Evolutionary conservation across 2,888 invertebrate species (phyloP), one percentile per base, ranked within the genome.

Genomic region (Druceiella hillmani): DNA sequence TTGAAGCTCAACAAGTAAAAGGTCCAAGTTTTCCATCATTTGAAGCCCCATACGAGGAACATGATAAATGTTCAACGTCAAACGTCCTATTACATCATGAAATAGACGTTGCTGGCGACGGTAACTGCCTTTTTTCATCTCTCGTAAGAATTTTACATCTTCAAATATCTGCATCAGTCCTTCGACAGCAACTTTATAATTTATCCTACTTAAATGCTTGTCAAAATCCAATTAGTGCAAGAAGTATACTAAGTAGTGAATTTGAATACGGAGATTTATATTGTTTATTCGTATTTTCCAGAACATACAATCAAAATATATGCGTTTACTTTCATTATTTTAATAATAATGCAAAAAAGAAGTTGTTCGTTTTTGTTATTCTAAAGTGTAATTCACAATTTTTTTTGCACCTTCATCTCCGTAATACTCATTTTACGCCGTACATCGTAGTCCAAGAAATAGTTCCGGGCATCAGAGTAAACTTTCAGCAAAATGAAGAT

Each of bases 111-210:
- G 2, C 27, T 27, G 10, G 27, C 27, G 9, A 27, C 27, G 27
- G 27, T 27, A 27, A 27, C 10, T 27, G 27, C 27, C 27, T 27
- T 11, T 27, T 27, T 27, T 27, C 27, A 27, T 27, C 27, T 27
- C 27, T 27, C 27, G 2, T 27, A 27, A 27, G 27, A 27, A 27
- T 27, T 27, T 27, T 27, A 27, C 27, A 27, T 27, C 27, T 27
- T 27, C 9, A 27, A 27, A 27, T n/a, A n/a, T n/a, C n/a, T n/a
- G n/a, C n/a, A n/a, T 27, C 27, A 27, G 27, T 9, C 12, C 27
- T 27, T 2, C 6, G 2, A 27, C 27, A 27, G 27, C 27, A 27
- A 9, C 27, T 27, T 2, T 11, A 27, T 11, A n/a, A n/a, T n/a
- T n/a, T n/a, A n/a, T n/a, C n/a, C n/a, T n/a, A n/a, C n/a, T n/a